Base-by-base conservation (phyloP, 2,797 vertebrate genomes). In the Benthosema pterotum region DNA sequence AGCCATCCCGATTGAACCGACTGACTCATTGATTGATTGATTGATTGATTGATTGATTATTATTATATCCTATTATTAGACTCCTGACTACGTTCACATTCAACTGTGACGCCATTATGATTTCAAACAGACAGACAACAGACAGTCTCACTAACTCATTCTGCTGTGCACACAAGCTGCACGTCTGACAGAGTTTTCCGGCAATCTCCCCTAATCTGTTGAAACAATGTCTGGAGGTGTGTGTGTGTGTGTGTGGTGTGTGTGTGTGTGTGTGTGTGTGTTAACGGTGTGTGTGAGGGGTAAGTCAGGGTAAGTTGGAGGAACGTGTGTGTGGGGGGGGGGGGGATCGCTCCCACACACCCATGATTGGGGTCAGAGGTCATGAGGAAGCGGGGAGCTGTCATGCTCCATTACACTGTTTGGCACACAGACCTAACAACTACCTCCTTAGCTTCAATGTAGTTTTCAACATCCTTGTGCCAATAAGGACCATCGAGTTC, bases 331-430 rank as follows among this genome's bases (percentile, higher is more conserved):
- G n/a, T n/a, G 16, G 56, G 43, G 18, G 49, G 32, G n/a, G 50
- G 32, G 57, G 28, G 14, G 25, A 9, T 38, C 14, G 52, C 70
- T 86, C 82, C 87, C 80, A 80, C 82, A 82, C 83, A 82, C 83
- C 86, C 79, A 73, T 88, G 89, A 88, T 87, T 82, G 87, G 87
- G 89, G 87, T 88, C 74, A 84, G 54, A 86, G 88, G 86, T 86
- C 43, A 46, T 67, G 46, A 71, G 85, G 87, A 88, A 89, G 77
- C 85, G 86, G 85, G 87, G 88, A 86, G 86, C 87, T 89, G 91
- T 92, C 90, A 88, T 88, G 88, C 84, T 87, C 83, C 77, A 91
- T 91, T 92, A 92, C 75, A 52, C 42, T 75, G 77, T 85, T 55
- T 80, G 77, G 74, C 82, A 87, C 77, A 46, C 53, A 11, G 51